Evolutionary conservation across 1,140 invertebrate species (phyloP).

Genomic region (Drosophila quadrilineata): DNA sequence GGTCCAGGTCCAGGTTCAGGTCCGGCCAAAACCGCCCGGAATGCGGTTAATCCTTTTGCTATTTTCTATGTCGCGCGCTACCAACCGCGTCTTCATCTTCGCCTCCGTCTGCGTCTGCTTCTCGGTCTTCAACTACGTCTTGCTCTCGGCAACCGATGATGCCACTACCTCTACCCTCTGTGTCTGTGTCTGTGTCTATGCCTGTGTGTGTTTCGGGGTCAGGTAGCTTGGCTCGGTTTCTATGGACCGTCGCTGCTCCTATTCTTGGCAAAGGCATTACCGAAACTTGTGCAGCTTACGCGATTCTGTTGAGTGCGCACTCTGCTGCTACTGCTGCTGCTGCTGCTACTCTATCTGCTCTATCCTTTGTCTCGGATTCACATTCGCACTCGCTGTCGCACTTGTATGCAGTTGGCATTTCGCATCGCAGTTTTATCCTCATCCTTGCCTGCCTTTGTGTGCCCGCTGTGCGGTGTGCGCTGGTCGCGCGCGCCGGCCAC

Average conservation of each 20-base stretch:
- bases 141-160: not conserved
- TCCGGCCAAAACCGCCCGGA: constrained; percentile 35
- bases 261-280: constrained; percentile 41
- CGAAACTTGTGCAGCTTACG: constrained; percentile 73
- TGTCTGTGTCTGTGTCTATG: not conserved
- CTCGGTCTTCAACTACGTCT: not conserved
- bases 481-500: constrained; percentile 55
- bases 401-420: too few relatives aligned
- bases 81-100: not conserved
- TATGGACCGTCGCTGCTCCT: not conserved
- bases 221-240: too few relatives aligned
- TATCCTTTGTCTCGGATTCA: not conserved
- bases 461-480: constrained; percentile 17
- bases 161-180: not conserved
- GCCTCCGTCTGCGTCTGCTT: not conserved
- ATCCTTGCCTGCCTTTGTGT: constrained; percentile 13
- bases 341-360: not conserved
- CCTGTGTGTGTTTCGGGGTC: not conserved
- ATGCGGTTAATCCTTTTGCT: constrained; percentile 79
- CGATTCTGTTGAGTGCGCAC: constrained; percentile 35
- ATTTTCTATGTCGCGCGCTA: constrained; percentile 63
- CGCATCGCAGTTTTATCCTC: too few relatives aligned
- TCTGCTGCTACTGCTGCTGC: constrained; percentile 2
- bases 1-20: constrained; percentile 18
- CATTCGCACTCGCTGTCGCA: not conserved